Conservation (phyloP, 2,797 vertebrate species). For the Neosilurus hyrtlii region DNA sequence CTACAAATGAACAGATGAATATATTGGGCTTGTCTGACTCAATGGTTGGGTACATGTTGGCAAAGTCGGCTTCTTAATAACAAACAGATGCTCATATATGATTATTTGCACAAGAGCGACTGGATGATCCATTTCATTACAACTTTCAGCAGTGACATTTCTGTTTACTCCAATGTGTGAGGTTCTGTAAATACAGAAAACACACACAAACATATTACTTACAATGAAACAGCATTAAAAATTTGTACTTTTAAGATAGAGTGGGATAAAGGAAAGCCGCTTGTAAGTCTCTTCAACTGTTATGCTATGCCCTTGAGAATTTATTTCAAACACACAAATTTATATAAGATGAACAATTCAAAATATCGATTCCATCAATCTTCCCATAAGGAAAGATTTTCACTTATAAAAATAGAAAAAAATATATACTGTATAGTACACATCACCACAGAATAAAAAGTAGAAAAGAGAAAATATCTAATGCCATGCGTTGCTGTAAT, state of each 20-base stretch:
- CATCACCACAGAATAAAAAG: background rate
- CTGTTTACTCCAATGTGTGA: conserved; percentile 10
- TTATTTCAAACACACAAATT: background rate
- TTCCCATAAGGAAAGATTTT: background rate
- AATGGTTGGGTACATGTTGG: background rate
- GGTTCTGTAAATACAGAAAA: conserved; percentile 1
- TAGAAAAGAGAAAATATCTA: background rate
- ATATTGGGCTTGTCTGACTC: background rate
- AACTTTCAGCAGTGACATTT: conserved; percentile 7
- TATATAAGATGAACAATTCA: background rate
- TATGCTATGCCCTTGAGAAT: background rate
- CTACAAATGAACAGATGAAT: background rate
- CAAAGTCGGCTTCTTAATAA: conserved; percentile 1
- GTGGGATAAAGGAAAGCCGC: background rate
- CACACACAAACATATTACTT: background rate
- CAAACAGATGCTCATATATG: conserved; percentile 10
- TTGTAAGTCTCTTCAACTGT: background rate
- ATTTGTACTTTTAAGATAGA: background rate
- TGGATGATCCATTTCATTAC: conserved; percentile 33
- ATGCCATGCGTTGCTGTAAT: background rate
- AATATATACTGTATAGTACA: background rate
- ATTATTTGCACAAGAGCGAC: conserved; percentile 28
- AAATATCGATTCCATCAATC: background rate
- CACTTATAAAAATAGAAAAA: background rate
- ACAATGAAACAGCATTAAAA: background rate